Conservation (phyloP, 2,797 vertebrate genomes). For the Paguma larvata region DNA sequence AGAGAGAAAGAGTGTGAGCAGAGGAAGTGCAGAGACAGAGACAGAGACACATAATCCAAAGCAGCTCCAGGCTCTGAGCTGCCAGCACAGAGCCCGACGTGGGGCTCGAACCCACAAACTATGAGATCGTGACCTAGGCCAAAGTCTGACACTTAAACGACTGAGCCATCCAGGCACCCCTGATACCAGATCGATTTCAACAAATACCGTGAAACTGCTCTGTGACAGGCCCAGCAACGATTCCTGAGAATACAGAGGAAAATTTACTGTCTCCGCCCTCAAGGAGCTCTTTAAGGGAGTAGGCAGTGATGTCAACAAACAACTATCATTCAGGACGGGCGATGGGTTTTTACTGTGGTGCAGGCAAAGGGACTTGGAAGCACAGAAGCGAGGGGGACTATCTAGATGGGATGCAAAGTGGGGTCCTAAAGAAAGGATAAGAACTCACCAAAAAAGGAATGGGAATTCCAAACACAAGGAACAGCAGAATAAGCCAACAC, state of each 20-base stretch:
- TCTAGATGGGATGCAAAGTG: neutral
- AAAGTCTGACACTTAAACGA: too few relatives aligned
- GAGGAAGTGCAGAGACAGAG: too few relatives aligned
- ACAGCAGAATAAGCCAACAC: neutral
- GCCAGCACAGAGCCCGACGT: too few relatives aligned
- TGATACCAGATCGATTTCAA: neutral
- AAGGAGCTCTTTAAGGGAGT: neutral
- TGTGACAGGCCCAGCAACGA: neutral
- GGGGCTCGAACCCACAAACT: too few relatives aligned
- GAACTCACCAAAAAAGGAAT: slow-evolving; percentile 11
- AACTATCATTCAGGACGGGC: neutral
- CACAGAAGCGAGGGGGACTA: neutral
- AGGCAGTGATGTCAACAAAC: neutral
- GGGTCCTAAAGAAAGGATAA: slow-evolving; percentile 7
- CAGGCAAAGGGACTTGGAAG: neutral
- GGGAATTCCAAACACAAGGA: neutral
- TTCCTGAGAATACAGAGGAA: slow-evolving; percentile 21
- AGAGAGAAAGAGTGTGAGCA: too few relatives aligned
- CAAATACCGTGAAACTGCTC: neutral
- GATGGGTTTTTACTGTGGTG: neutral
- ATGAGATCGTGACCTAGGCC: too few relatives aligned
- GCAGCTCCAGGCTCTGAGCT: too few relatives aligned
- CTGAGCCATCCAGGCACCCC: too few relatives aligned
- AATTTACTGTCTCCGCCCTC: neutral
- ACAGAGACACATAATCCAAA: too few relatives aligned